Evolutionary conservation across 2,797 vertebrate genomes (phyloP).

Genomic region (Sebastes matsubarae): DNA sequence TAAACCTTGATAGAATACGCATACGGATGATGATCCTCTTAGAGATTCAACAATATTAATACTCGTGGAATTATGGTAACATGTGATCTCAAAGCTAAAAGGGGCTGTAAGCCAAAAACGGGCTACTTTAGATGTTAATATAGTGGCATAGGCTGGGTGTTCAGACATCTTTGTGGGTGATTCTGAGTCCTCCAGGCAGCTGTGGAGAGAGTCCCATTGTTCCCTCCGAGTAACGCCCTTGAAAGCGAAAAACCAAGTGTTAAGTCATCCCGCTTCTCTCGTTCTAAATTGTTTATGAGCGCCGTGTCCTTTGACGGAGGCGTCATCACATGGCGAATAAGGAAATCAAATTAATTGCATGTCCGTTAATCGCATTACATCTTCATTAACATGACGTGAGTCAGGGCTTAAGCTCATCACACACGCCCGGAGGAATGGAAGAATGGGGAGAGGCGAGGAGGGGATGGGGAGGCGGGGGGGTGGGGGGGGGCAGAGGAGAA

Average conservation of each 20-base stretch:
- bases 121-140: not conserved
- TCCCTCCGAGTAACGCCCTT: conserved; percentile 46
- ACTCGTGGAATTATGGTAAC: conserved; percentile 27
- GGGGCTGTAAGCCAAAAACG: not conserved
- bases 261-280: conserved; percentile 24
- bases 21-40: conserved; percentile 8
- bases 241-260: conserved; percentile 21
- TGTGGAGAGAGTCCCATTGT: conserved; percentile 32
- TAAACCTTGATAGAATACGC: conserved; percentile 31
- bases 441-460: conserved; percentile 26
- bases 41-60: conserved; percentile 14
- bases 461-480: not conserved
- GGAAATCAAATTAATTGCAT: conserved; percentile 86
- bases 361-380: conserved; percentile 85
- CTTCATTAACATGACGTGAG: conserved; percentile 84
- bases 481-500: conserved; percentile 1
- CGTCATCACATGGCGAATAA: conserved; percentile 75
- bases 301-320: conserved; percentile 77
- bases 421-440: conserved; percentile 60
- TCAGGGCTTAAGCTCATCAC: conserved; percentile 81
- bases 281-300: conserved; percentile 64
- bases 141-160: not conserved
- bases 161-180: conserved; percentile 18
- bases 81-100: conserved; percentile 5
- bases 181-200: conserved; percentile 33